Percentiles rank a stretch among this genome's conserved stretches.
phyloP scores from a whole-genome alignment of 1,140 invertebrate genomes.

The Choristoneura fumiferana region DNA sequence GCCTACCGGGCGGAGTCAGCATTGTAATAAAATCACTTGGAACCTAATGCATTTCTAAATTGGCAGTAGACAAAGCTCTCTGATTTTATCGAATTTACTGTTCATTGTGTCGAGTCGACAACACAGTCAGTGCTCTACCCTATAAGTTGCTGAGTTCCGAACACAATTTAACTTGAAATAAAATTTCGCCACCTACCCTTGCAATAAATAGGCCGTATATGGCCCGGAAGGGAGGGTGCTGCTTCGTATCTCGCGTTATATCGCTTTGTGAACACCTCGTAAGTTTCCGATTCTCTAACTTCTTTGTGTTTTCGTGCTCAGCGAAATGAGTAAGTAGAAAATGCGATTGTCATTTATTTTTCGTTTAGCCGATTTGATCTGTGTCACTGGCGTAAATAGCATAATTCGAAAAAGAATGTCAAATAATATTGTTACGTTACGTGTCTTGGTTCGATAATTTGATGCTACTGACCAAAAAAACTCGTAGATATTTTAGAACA shows the following conservation, averaged over 20 bases:
- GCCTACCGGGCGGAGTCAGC: neutral
- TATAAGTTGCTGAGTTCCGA: constrained; percentile 60
- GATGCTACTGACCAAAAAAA: too few relatives aligned
- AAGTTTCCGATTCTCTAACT: constrained; percentile 60
- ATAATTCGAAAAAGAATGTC: neutral
- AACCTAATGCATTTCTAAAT: constrained; percentile 32
- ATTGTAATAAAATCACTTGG: constrained; percentile 4
- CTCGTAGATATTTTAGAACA: too few relatives aligned
- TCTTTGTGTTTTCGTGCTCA: constrained; percentile 59
- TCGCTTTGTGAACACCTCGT: constrained; percentile 53
- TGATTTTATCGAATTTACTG: constrained; percentile 48
- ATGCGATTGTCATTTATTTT: constrained; percentile 23
- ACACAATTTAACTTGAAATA: constrained; percentile 75
- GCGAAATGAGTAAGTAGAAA: constrained; percentile 53
- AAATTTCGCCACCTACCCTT: constrained; percentile 62
- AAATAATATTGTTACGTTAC: too few relatives aligned
- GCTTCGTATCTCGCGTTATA: constrained; percentile 56
- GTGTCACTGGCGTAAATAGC: neutral
- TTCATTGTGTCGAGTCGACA: constrained; percentile 32
- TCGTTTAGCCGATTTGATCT: too few relatives aligned
- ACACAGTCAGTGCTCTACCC: constrained; percentile 45
- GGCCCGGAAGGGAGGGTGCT: constrained; percentile 50
- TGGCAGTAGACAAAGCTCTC: constrained; percentile 42
- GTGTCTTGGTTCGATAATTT: too few relatives aligned
- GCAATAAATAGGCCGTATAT: constrained; percentile 64